Evolutionary conservation across 1,140 invertebrate genomes (phyloP).

Genomic region (Papilio helenus): DNA sequence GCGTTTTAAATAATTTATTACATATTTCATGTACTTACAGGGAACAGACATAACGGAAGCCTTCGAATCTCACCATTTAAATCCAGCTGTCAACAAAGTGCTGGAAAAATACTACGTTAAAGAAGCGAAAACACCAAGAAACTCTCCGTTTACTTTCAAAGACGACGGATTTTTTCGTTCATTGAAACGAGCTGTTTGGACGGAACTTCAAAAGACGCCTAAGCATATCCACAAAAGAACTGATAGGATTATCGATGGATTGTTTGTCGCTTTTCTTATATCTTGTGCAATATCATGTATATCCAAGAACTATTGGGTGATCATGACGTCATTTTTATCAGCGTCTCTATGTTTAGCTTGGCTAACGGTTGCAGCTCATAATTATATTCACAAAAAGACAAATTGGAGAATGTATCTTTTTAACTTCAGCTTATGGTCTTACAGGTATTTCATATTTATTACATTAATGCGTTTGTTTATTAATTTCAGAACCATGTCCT

Average conservation of each 20-base stretch:
- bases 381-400: slow-evolving; percentile 91
- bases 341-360: slow-evolving; percentile 83
- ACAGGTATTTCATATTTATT: slow-evolving; percentile 84
- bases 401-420: slow-evolving; percentile 93
- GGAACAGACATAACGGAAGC: slow-evolving; percentile 91
- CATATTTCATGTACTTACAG: slow-evolving; percentile 85
- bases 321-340: slow-evolving; percentile 57
- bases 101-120: slow-evolving; percentile 86
- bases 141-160: slow-evolving; percentile 87
- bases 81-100: slow-evolving; percentile 80
- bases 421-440: slow-evolving; percentile 87
- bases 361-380: slow-evolving; percentile 87
- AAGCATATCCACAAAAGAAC: slow-evolving; percentile 50
- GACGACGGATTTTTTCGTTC: slow-evolving; percentile 88
- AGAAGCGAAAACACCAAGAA: slow-evolving; percentile 83
- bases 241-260: slow-evolving; percentile 62
- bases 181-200: slow-evolving; percentile 84
- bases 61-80: slow-evolving; percentile 87
- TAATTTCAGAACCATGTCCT: not conserved
- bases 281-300: slow-evolving; percentile 60
- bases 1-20: slow-evolving; percentile 78
- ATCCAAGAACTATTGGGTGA: slow-evolving; percentile 57
- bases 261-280: slow-evolving; percentile 59
- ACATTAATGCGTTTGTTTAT: not conserved
- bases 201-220: slow-evolving; percentile 80